Percentiles rank a stretch among this genome's conserved stretches.
These are phyloP conservation scores for Hymenopus coronatus DNA, from an alignment of 2,888 invertebrate species.

Conservation along the genomic window DNA sequence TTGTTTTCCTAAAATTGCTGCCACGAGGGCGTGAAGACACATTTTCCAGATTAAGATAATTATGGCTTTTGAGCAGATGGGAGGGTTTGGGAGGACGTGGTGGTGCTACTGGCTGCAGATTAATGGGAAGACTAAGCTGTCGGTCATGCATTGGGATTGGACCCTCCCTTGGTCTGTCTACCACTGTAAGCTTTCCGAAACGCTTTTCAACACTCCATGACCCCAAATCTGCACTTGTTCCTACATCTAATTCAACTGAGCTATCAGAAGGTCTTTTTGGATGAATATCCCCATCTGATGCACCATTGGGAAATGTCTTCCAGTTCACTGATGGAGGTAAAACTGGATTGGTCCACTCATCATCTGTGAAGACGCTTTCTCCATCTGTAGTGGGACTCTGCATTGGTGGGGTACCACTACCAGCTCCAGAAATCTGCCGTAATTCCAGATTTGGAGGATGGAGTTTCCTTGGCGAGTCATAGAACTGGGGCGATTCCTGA, in stretches of 20 bases:
- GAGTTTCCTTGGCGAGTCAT: slow-evolving; percentile 41
- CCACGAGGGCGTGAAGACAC: slow-evolving; percentile 22
- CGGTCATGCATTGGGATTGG: background rate
- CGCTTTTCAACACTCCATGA: slow-evolving; percentile 55
- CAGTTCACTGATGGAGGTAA: slow-evolving; percentile 46
- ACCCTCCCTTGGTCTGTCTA: slow-evolving; percentile 16
- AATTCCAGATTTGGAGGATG: slow-evolving; percentile 39
- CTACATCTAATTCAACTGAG: slow-evolving; percentile 56
- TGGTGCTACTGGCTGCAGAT: slow-evolving; percentile 53
- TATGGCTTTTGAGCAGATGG: slow-evolving; percentile 50
- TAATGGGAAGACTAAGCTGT: slow-evolving; percentile 25
- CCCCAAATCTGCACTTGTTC: slow-evolving; percentile 40
- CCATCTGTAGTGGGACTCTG: slow-evolving; percentile 62
- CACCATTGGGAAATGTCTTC: slow-evolving; percentile 47
- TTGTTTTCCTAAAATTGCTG: background rate
- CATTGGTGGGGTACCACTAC: slow-evolving; percentile 49
- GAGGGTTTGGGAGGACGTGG: slow-evolving; percentile 76
- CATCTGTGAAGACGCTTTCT: slow-evolving; percentile 67
- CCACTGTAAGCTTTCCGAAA: slow-evolving; percentile 53
- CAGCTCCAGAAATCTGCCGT: slow-evolving; percentile 17
- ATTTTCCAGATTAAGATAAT: slow-evolving; percentile 50
- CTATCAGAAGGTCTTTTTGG: slow-evolving; percentile 54
- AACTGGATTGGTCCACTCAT: slow-evolving; percentile 60
- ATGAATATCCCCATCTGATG: slow-evolving; percentile 17
- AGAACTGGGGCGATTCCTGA: slow-evolving; percentile 36